These are phyloP conservation scores for Netelia inedita DNA, from an alignment of 2,888 invertebrate species.

Conservation along the genomic window DNA sequence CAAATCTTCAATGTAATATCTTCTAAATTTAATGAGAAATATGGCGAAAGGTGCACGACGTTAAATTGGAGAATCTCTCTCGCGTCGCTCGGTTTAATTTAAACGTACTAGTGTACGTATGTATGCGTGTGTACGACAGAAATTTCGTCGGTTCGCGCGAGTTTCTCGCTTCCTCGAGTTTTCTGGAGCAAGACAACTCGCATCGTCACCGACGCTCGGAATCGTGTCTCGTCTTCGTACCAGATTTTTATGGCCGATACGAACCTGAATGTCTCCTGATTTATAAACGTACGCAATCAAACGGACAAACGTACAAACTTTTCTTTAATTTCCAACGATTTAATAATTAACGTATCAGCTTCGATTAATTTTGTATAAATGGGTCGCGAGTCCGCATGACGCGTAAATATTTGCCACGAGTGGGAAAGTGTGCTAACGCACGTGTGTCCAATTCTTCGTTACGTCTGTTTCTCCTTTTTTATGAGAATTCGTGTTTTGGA, in stretches of 20 bases:
- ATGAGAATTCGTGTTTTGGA: slow-evolving; percentile 48
- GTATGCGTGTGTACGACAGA: not conserved
- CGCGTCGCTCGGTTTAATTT: slow-evolving; percentile 43
- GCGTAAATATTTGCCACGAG: not conserved
- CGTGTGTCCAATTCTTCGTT: not conserved
- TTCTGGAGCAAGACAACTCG: slow-evolving; percentile 57
- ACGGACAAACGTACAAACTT: not conserved
- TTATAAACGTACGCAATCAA: not conserved
- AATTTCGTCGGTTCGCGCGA: slow-evolving; percentile 4
- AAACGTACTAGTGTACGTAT: slow-evolving; percentile 10
- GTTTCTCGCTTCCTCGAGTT: slow-evolving; percentile 44
- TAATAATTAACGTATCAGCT: too few relatives aligned
- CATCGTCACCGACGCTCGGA: slow-evolving; percentile 45
- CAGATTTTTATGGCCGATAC: slow-evolving; percentile 2
- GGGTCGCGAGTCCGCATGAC: too few relatives aligned
- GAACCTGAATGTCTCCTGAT: not conserved
- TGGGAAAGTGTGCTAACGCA: not conserved
- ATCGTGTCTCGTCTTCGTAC: slow-evolving; percentile 34
- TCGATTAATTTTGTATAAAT: too few relatives aligned
- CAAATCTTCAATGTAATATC: slow-evolving; percentile 27
- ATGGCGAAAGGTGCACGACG: slow-evolving; percentile 41
- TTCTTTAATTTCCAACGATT: too few relatives aligned
- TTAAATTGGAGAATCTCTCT: slow-evolving; percentile 46
- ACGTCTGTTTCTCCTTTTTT: slow-evolving; percentile 5
- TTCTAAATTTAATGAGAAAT: slow-evolving; percentile 37